Percentiles rank a stretch among this genome's conserved stretches.
Conservation (phyloP, 2,888 invertebrate genomes). For the Agrochola lychnidis region DNA sequence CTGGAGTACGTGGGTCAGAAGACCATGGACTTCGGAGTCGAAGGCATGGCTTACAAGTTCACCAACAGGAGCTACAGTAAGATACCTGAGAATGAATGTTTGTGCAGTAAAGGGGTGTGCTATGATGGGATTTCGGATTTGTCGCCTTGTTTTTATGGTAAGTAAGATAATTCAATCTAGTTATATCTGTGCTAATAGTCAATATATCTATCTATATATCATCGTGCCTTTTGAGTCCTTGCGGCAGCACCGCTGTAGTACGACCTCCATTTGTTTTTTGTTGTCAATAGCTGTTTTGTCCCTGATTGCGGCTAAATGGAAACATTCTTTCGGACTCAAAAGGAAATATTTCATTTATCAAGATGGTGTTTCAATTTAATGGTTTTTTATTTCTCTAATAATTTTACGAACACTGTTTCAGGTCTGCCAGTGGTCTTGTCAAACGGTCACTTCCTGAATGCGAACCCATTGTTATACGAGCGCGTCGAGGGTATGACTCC, state of each 20-base stretch:
- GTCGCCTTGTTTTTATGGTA: slow-evolving; percentile 93
- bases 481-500: slow-evolving; percentile 92
- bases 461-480: slow-evolving; percentile 89
- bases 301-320: background rate
- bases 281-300: background rate
- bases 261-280: no score
- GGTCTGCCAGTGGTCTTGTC: slow-evolving; percentile 93
- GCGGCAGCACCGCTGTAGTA: background rate
- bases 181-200: no score
- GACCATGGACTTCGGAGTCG: slow-evolving; percentile 85
- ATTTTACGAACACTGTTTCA: slow-evolving; percentile 68
- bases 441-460: slow-evolving; percentile 90
- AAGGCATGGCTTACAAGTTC: slow-evolving; percentile 91
- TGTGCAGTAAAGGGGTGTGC: slow-evolving; percentile 88
- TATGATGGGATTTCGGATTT: slow-evolving; percentile 92
- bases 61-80: slow-evolving; percentile 91
- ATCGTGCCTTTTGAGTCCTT: background rate
- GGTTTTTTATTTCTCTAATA: background rate
- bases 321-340: background rate
- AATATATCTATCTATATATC: background rate
- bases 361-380: background rate
- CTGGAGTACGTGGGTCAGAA: slow-evolving; percentile 73
- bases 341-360: background rate
- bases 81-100: slow-evolving; percentile 92
- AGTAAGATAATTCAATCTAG: slow-evolving; percentile 68